Evolutionary conservation across 2,797 vertebrate species (phyloP).

Genomic region (Danio tinwini): DNA sequence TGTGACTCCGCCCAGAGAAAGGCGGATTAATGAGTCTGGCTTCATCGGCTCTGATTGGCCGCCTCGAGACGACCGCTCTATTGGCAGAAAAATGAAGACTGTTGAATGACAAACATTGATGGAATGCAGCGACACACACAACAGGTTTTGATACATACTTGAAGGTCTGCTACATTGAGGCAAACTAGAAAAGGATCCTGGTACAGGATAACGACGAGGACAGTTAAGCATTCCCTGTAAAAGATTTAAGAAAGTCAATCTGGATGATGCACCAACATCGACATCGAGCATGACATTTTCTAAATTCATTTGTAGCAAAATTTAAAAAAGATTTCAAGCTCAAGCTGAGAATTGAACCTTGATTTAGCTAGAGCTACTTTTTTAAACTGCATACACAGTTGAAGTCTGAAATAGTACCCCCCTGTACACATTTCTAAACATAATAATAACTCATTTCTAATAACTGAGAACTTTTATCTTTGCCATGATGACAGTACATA

Average conservation of each 20-base stretch:
- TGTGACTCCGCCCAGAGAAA: slow-evolving; percentile 86
- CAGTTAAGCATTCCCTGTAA: slow-evolving; percentile 73
- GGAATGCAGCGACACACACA: slow-evolving; percentile 1
- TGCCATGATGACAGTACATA: too few relatives aligned
- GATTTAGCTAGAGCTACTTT: too few relatives aligned
- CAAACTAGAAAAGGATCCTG: slow-evolving; percentile 79
- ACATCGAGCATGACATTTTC: too few relatives aligned
- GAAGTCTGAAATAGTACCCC: too few relatives aligned
- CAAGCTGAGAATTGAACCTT: too few relatives aligned
- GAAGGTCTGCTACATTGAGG: slow-evolving; percentile 67
- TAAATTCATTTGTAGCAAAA: too few relatives aligned
- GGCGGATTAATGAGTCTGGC: slow-evolving; percentile 82
- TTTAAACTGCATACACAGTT: too few relatives aligned
- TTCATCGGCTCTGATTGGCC: slow-evolving; percentile 80
- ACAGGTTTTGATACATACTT: slow-evolving; percentile 50
- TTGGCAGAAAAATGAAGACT: neutral
- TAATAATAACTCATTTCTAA: too few relatives aligned
- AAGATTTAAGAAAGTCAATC: neutral
- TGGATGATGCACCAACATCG: too few relatives aligned
- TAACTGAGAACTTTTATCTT: too few relatives aligned
- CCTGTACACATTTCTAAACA: too few relatives aligned
- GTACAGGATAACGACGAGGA: slow-evolving; percentile 81
- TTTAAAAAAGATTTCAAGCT: too few relatives aligned
- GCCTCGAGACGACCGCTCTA: slow-evolving; percentile 77
- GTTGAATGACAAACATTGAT: neutral